These are phyloP conservation scores for Balaenoptera acutorostrata DNA, from an alignment of 2,113 vertebrate genomes.

Conservation along the genomic window DNA sequence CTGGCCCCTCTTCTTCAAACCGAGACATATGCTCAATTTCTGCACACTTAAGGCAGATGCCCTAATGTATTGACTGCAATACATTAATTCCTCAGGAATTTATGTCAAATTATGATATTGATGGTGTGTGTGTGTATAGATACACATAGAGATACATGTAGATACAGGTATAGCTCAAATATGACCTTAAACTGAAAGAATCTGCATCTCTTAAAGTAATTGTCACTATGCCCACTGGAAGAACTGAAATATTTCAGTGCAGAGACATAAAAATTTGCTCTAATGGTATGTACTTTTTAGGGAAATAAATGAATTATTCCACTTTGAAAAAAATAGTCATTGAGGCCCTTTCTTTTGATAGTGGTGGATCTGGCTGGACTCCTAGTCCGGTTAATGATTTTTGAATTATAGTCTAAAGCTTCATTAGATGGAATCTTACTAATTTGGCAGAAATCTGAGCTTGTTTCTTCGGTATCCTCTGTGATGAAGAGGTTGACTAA, in stretches of 20 bases:
- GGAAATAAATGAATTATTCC: neutral
- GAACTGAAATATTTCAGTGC: neutral
- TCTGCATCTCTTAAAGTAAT: neutral
- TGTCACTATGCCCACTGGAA: no score
- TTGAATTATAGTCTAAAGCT: neutral
- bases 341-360: neutral
- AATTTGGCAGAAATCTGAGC: neutral
- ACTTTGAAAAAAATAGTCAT: neutral
- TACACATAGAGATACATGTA: neutral
- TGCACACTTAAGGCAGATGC: fast-evolving
- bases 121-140: neutral
- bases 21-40: fast-evolving
- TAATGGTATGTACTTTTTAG: fast-evolving
- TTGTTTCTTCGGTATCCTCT: neutral
- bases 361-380: neutral
- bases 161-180: neutral
- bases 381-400: neutral
- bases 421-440: neutral
- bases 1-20: neutral
- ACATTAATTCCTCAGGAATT: neutral
- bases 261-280: neutral
- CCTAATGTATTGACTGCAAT: neutral
- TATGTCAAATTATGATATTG: neutral
- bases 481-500: neutral
- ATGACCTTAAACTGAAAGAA: neutral